Conservation (phyloP, 1,140 invertebrate species). For the Saxidomus purpurata region DNA sequence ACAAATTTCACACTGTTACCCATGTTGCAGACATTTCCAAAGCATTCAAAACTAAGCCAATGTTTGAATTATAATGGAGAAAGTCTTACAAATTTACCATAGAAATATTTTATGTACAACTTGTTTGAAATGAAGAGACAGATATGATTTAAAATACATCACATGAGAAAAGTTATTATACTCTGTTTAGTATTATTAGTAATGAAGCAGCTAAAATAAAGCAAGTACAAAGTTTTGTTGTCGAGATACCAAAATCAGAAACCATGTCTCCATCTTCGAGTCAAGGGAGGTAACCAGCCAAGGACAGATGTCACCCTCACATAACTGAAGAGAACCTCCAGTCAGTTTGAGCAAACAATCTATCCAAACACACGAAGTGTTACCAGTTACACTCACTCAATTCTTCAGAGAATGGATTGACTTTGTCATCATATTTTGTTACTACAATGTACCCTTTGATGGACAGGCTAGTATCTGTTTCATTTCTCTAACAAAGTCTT, state of each 20-base stretch:
- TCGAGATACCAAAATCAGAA: slow-evolving; percentile 41
- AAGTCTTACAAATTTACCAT: no score
- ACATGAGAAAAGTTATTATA: no score
- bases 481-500: no score
- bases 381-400: slow-evolving; percentile 42
- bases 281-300: slow-evolving; percentile 44
- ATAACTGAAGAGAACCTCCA: slow-evolving; percentile 56
- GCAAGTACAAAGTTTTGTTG: no score
- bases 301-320: slow-evolving; percentile 27
- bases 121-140: no score
- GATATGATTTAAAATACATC: no score
- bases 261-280: slow-evolving; percentile 56
- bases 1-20: slow-evolving; percentile 60
- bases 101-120: no score
- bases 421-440: slow-evolving; percentile 30
- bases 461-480: no score
- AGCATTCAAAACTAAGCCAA: background rate
- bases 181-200: no score
- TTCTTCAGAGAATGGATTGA: slow-evolving; percentile 61
- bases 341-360: background rate
- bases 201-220: no score
- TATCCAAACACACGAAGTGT: slow-evolving; percentile 28
- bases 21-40: background rate
- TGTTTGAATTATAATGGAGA: no score
- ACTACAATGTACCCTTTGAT: no score